Conservation (phyloP, 1,140 invertebrate species). For the Drosophila malerkotliana region DNA sequence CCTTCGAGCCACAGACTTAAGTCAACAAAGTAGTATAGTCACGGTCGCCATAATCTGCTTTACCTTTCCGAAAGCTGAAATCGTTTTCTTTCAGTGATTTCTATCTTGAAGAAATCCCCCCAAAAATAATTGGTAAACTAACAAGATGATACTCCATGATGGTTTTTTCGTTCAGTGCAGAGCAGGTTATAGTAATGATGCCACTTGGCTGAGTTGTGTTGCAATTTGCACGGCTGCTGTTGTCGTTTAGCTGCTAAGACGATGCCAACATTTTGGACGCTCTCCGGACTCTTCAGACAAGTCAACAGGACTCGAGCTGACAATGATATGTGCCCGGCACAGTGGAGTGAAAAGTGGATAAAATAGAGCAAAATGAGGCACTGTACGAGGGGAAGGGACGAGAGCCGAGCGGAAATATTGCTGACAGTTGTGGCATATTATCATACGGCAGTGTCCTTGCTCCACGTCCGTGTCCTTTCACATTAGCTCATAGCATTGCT, state of each 20-base stretch:
- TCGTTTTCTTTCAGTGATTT: not conserved
- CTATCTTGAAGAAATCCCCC: slow-evolving; percentile 17
- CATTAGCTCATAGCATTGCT: slow-evolving; percentile 32
- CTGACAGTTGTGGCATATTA: slow-evolving; percentile 81
- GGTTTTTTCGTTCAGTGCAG: slow-evolving; percentile 42
- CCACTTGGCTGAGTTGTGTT: slow-evolving; percentile 48
- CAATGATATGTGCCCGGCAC: slow-evolving; percentile 70
- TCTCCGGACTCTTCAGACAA: slow-evolving; percentile 70
- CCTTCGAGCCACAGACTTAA: too few species aligned
- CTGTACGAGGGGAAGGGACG: not conserved
- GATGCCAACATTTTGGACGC: slow-evolving; percentile 71
- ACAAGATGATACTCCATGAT: slow-evolving; percentile 12
- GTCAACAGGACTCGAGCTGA: slow-evolving; percentile 73
- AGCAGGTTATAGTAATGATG: slow-evolving; percentile 68
- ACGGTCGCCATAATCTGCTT: too few species aligned
- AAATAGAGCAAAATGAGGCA: not conserved
- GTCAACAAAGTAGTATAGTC: too few species aligned
- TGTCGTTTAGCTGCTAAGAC: slow-evolving; percentile 73
- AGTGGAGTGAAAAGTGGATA: not conserved
- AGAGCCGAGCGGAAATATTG: slow-evolving; percentile 66
- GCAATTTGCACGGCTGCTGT: slow-evolving; percentile 31
- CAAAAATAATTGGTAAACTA: slow-evolving; percentile 27
- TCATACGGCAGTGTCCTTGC: slow-evolving; percentile 56
- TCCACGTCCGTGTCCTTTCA: slow-evolving; percentile 26
- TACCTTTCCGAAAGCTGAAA: not conserved